Percentiles rank a stretch among this genome's conserved stretches.
Evolutionary conservation across 2,888 invertebrate species (phyloP).

Genomic region (Epicampocera succincta): DNA sequence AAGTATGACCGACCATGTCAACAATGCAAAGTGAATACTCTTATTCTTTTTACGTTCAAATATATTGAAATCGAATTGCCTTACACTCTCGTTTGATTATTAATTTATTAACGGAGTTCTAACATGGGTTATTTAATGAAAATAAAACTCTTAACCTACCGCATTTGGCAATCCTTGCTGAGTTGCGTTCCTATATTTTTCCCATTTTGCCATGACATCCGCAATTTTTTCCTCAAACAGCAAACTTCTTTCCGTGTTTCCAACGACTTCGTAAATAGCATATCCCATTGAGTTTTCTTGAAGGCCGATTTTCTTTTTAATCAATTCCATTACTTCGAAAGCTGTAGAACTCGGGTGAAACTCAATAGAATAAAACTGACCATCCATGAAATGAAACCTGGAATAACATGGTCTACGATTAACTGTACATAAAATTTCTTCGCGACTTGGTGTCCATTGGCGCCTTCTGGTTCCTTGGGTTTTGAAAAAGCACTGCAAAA

Average conservation of each 20-base stretch:
- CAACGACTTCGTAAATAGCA: slow-evolving; percentile 95
- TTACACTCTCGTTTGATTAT: no score
- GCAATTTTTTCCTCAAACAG: slow-evolving; percentile 93
- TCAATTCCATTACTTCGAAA: slow-evolving; percentile 92
- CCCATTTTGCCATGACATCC: slow-evolving; percentile 98
- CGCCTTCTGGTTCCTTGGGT: slow-evolving; percentile 89
- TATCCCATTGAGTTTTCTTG: slow-evolving; percentile 85
- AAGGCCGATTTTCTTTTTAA: slow-evolving; percentile 93
- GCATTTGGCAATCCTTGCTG: slow-evolving; percentile 83
- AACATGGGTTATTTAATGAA: no score
- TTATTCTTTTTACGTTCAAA: no score
- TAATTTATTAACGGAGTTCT: no score
- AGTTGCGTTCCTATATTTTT: slow-evolving; percentile 89
- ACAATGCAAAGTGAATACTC: no score
- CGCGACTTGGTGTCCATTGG: slow-evolving; percentile 94
- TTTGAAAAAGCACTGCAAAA: slow-evolving; percentile 85
- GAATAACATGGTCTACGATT: slow-evolving; percentile 95
- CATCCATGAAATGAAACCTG: slow-evolving; percentile 95
- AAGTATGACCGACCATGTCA: no score
- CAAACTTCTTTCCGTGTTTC: slow-evolving; percentile 92
- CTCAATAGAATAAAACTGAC: slow-evolving; percentile 96
- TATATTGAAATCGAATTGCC: no score
- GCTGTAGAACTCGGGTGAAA: slow-evolving; percentile 97
- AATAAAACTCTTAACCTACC: slow-evolving; percentile 68
- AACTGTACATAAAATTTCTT: slow-evolving; percentile 95